phyloP scores from a whole-genome alignment of 2,113 vertebrate species.

The Penelope pileata region DNA sequence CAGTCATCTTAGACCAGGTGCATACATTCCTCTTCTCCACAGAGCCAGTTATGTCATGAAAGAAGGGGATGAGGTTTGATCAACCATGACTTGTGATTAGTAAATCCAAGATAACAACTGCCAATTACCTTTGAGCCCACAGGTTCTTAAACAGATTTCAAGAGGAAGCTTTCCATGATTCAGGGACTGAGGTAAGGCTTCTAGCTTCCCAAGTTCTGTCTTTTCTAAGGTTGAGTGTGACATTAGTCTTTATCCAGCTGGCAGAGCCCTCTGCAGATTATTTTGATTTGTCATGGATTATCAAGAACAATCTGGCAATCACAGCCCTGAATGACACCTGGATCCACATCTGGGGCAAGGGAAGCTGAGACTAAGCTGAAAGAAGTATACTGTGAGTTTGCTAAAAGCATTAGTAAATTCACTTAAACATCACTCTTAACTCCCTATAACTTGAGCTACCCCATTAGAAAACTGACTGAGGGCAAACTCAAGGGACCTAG shows the following conservation, averaged over 20 bases:
- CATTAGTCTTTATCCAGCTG: background rate
- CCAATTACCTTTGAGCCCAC: background rate
- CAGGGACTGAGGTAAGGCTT: background rate
- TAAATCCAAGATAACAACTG: background rate
- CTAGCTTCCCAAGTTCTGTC: background rate
- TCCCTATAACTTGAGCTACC: background rate
- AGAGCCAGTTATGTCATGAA: too few species aligned
- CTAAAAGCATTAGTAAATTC: background rate
- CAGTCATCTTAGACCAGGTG: too few species aligned
- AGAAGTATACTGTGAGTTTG: background rate
- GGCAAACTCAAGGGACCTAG: too few species aligned
- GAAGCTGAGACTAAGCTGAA: background rate
- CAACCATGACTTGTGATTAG: background rate
- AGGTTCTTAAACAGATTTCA: background rate
- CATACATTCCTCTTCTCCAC: too few species aligned
- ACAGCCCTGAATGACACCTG: background rate
- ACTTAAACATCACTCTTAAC: background rate
- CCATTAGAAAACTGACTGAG: background rate
- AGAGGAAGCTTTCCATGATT: background rate
- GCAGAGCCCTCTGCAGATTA: background rate
- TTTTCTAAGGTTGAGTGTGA: background rate
- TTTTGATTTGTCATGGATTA: background rate
- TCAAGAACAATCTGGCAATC: background rate
- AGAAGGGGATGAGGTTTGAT: background rate
- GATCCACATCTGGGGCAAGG: background rate